These are phyloP conservation scores for Aegotheles bennettii DNA, from an alignment of 2,113 vertebrate species.

Conservation along the genomic window DNA sequence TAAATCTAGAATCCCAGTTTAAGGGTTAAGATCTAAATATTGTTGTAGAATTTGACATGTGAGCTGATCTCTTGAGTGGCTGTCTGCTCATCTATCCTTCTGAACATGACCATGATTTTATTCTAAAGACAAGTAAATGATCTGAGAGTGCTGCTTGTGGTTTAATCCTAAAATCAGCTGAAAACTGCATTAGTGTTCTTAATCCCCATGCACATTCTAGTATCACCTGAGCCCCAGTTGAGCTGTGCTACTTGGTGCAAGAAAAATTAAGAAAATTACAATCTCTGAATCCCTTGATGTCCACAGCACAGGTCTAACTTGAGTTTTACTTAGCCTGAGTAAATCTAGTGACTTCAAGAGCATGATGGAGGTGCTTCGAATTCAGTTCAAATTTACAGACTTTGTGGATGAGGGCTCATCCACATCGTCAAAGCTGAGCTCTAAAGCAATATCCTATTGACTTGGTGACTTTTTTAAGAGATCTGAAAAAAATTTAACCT, in stretches of 20 bases:
- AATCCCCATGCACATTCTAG: background rate
- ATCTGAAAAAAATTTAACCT: background rate
- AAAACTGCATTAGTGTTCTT: background rate
- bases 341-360: background rate
- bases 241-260: background rate
- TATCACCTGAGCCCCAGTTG: background rate
- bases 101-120: background rate
- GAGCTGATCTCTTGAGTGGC: background rate
- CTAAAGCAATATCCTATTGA: background rate
- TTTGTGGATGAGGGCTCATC: background rate
- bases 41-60: background rate
- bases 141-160: background rate
- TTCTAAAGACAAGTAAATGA: background rate
- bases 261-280: background rate
- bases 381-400: background rate
- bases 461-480: background rate
- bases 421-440: background rate
- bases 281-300: background rate
- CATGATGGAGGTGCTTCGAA: background rate
- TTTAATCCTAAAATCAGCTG: background rate
- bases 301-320: background rate
- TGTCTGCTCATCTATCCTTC: background rate
- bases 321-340: background rate
- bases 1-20: background rate
- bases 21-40: background rate